Percentiles rank a stretch among this genome's conserved stretches.
Conservation (phyloP, 2,113 vertebrate species). For the Istiophorus platypterus region DNA sequence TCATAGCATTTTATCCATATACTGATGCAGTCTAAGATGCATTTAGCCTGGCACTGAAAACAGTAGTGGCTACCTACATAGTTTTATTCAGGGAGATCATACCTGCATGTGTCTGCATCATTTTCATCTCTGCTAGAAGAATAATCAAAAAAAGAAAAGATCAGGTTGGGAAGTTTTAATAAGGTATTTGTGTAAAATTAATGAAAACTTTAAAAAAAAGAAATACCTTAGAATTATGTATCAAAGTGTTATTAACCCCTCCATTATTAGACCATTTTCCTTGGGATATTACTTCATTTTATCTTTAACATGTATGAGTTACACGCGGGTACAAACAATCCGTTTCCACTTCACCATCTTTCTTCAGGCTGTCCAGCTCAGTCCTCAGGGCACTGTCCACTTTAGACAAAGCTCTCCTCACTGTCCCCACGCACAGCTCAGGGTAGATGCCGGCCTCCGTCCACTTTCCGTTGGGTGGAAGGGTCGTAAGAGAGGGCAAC, state of each 20-base stretch:
- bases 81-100: background rate
- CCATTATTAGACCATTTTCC: too few species aligned
- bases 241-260: background rate
- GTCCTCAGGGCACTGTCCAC: constrained; percentile 26
- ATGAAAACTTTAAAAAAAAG: background rate
- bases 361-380: constrained; percentile 57
- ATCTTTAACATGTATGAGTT: too few species aligned
- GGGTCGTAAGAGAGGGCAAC: constrained; percentile 41
- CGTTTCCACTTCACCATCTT: constrained; percentile 46
- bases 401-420: constrained; percentile 60
- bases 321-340: background rate
- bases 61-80: background rate
- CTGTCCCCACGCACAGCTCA: constrained; percentile 64
- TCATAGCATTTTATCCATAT: too few species aligned
- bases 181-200: background rate
- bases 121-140: constrained; percentile 72
- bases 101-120: constrained; percentile 79
- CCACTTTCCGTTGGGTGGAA: constrained; percentile 68
- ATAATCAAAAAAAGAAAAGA: background rate
- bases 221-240: background rate
- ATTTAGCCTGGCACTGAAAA: background rate
- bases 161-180: background rate
- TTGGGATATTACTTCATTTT: too few species aligned
- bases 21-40: too few species aligned
- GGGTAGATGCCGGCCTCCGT: constrained; percentile 55